Evolutionary conservation across 2,888 invertebrate species (phyloP).

Genomic region (Zeuzera pyrina): DNA sequence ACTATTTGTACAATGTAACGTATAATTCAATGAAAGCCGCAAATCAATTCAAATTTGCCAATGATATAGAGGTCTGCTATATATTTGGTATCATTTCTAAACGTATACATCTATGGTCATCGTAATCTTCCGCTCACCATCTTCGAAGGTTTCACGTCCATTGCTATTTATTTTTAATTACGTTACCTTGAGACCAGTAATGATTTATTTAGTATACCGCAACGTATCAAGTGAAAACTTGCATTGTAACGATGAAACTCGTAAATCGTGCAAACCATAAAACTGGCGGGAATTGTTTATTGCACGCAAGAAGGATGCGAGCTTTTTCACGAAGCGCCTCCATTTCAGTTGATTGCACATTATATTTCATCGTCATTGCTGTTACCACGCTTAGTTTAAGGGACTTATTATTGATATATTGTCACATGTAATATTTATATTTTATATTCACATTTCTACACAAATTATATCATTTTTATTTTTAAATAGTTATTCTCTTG

Average conservation of each 20-base stretch:
- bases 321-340: constrained; percentile 33
- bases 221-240: constrained; percentile 21
- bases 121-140: too few species aligned
- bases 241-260: constrained; percentile 37
- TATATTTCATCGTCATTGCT: constrained; percentile 27
- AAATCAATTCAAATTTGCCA: too few species aligned
- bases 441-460: too few species aligned
- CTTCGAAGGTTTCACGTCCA: too few species aligned
- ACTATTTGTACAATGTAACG: too few species aligned
- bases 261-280: constrained; percentile 47
- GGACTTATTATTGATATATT: background rate
- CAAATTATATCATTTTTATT: too few species aligned
- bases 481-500: too few species aligned
- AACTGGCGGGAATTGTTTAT: constrained; percentile 43
- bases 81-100: too few species aligned
- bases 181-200: constrained; percentile 3
- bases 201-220: constrained; percentile 18
- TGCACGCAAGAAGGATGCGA: constrained; percentile 49
- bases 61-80: too few species aligned
- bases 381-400: constrained; percentile 5
- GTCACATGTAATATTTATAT: too few species aligned
- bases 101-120: too few species aligned
- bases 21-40: too few species aligned
- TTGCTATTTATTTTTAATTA: constrained; percentile 6
- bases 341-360: constrained; percentile 55